A percentile compares a stretch with the other conserved stretches of the same genome.
Conservation (phyloP, 2,797 vertebrate genomes). For the Lophius americanus region DNA sequence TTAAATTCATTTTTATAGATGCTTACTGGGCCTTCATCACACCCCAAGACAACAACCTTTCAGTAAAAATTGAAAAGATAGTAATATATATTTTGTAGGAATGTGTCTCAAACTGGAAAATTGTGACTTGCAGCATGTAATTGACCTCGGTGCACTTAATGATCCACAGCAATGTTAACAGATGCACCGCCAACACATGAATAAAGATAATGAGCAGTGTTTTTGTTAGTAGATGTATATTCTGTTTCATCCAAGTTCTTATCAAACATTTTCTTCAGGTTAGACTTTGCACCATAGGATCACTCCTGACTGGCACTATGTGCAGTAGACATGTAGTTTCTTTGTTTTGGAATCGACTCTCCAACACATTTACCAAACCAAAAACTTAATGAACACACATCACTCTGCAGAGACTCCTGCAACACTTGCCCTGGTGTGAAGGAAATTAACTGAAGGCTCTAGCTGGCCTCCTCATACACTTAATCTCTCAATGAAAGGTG, state of each 20-base stretch:
- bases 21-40: background rate
- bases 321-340: background rate
- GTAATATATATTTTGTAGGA: background rate
- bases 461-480: constrained; percentile 74
- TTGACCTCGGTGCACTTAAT: background rate
- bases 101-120: background rate
- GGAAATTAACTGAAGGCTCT: constrained; percentile 76
- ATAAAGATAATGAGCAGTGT: background rate
- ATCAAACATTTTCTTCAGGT: constrained; percentile 18
- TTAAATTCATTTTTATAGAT: background rate
- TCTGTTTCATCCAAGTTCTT: constrained; percentile 18
- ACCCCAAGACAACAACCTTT: background rate
- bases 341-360: too few species aligned
- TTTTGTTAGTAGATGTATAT: constrained; percentile 2
- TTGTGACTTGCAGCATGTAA: background rate
- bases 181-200: background rate
- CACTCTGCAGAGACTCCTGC: constrained; percentile 45
- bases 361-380: constrained; percentile 1
- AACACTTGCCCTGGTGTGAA: constrained; percentile 51
- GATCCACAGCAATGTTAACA: background rate
- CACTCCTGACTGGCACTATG: background rate
- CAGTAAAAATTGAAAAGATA: too few species aligned
- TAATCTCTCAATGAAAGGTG: constrained; percentile 80
- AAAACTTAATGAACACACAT: constrained; percentile 35
- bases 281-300: constrained; percentile 26